These are phyloP conservation scores for Leucoma salicis DNA, from an alignment of 2,888 invertebrate species.

Conservation along the genomic window DNA sequence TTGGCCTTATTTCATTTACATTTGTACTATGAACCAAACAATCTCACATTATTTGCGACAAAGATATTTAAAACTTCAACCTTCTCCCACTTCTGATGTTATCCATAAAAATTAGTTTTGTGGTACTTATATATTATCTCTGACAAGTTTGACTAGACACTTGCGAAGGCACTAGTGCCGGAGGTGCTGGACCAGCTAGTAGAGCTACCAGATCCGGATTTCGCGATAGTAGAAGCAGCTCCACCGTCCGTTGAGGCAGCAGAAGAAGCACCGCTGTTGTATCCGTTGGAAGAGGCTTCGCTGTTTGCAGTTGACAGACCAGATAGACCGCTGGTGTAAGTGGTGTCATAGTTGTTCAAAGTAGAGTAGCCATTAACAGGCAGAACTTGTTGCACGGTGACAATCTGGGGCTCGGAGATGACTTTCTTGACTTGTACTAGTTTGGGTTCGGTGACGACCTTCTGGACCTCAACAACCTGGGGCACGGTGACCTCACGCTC, in stretches of 20 bases:
- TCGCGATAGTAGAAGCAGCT: not conserved
- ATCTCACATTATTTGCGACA: not conserved
- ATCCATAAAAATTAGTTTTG: too few species aligned
- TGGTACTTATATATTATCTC: not conserved
- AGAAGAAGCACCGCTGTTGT: not conserved
- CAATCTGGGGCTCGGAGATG: not conserved
- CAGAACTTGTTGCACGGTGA: not conserved
- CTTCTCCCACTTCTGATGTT: too few species aligned
- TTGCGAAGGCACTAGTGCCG: not conserved
- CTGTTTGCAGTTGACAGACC: not conserved
- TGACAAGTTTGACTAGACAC: conserved; percentile 1
- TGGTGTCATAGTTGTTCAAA: not conserved
- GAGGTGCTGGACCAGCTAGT: not conserved
- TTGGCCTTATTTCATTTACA: not conserved
- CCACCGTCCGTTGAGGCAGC: not conserved
- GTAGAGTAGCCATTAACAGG: not conserved
- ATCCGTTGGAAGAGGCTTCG: not conserved
- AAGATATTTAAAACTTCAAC: too few species aligned
- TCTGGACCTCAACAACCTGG: conserved; percentile 29
- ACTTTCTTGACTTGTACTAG: conserved; percentile 20
- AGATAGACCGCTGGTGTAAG: not conserved
- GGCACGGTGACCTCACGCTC: conserved; percentile 31
- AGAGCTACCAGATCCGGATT: not conserved
- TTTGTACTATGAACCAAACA: not conserved
- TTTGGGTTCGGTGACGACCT: conserved; percentile 28